phyloP scores from a whole-genome alignment of 2,797 vertebrate genomes.

The Meda fulgida region DNA sequence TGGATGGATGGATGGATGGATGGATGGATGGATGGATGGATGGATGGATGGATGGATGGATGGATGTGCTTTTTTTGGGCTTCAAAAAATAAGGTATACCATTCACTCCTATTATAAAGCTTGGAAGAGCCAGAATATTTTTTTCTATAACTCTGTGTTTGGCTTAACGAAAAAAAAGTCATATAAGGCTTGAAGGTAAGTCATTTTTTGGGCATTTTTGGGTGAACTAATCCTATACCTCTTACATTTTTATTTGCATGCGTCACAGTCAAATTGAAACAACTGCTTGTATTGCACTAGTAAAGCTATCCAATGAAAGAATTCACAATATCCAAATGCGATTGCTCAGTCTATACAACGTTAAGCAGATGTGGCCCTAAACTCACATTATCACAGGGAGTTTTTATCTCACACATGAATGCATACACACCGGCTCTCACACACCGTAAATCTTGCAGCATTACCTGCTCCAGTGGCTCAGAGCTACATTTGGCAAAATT shows the following conservation, averaged over 20 bases:
- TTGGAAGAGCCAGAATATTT: no score
- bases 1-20: no score
- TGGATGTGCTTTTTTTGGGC: no score
- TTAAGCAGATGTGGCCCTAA: constrained; percentile 37
- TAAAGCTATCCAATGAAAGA: constrained; percentile 1
- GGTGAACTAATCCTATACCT: no score
- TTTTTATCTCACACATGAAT: constrained; percentile 25
- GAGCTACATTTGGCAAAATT: constrained; percentile 34
- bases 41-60: no score
- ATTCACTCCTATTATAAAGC: no score
- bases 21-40: no score
- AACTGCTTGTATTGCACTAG: background rate
- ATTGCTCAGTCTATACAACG: constrained; percentile 5
- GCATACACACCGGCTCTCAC: constrained; percentile 41
- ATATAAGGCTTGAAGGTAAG: no score
- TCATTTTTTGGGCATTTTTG: no score
- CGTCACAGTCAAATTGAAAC: background rate
- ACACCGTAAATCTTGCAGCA: constrained; percentile 23
- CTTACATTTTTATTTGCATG: background rate
- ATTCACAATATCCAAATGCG: background rate
- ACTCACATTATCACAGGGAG: constrained; percentile 17
- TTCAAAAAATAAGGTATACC: no score
- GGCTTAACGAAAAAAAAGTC: no score
- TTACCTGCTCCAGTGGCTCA: constrained; percentile 48
- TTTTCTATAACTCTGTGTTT: no score